A percentile compares a stretch with the other conserved stretches of the same genome.
These are phyloP conservation scores for Nomada lathburiana DNA, from an alignment of 2,888 invertebrate species.

Conservation along the genomic window DNA sequence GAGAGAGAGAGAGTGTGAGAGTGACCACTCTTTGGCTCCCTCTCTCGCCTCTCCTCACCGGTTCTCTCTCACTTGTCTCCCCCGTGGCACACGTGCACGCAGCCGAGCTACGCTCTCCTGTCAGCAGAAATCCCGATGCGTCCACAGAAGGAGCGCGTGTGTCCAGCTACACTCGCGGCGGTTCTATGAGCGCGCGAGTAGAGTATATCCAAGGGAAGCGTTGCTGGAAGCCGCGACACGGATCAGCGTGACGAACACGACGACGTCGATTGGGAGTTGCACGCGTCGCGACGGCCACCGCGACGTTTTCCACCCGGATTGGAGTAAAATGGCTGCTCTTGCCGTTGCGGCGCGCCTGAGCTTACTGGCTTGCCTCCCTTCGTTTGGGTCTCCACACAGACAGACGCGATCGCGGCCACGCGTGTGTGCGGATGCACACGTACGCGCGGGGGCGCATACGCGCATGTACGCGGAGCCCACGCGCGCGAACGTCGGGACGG, in stretches of 20 bases:
- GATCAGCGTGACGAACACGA: slow-evolving; percentile 13
- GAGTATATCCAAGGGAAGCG: not conserved
- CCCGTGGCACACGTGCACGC: slow-evolving; percentile 70
- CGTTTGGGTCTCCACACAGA: slow-evolving; percentile 82
- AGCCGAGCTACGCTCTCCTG: slow-evolving; percentile 53
- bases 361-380: slow-evolving; percentile 84
- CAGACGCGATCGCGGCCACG: slow-evolving; percentile 59
- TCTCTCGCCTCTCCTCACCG: slow-evolving; percentile 53
- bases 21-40: slow-evolving; percentile 50
- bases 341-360: slow-evolving; percentile 84
- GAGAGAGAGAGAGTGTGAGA: slow-evolving; percentile 71
- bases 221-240: not conserved
- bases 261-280: slow-evolving; percentile 29
- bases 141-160: not conserved
- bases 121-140: slow-evolving; percentile 48
- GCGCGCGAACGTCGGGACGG: slow-evolving; percentile 25
- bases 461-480: slow-evolving; percentile 47
- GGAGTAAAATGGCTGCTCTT: slow-evolving; percentile 84
- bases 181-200: not conserved
- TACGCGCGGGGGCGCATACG: slow-evolving; percentile 64
- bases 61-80: slow-evolving; percentile 56
- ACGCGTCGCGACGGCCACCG: slow-evolving; percentile 43
- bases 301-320: slow-evolving; percentile 77
- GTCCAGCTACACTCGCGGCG: slow-evolving; percentile 37
- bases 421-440: slow-evolving; percentile 60